Base-by-base conservation (phyloP, 1,140 invertebrate species). In the Drosophila busckii region DNA sequence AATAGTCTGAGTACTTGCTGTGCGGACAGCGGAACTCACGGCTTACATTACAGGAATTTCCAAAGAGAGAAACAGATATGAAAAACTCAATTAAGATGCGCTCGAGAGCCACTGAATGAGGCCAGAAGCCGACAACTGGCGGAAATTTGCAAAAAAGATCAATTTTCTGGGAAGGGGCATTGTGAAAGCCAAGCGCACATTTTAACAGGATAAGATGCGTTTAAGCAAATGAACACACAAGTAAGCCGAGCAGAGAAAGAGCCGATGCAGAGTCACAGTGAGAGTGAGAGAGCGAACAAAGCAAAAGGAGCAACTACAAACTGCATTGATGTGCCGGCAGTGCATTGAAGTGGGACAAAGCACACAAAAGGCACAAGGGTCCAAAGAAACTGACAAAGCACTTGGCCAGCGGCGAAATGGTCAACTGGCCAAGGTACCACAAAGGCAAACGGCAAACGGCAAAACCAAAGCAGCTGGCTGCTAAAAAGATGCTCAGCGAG, bases 151-250 rank as follows among this genome's bases (percentile, higher is more conserved):
- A 73, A 63, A 73, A 63, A 56, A 56, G 70, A 75, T 73, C 70
- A 73, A 73, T 73, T 75, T 71, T 73, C 63, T 71, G 70, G 42
- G 52, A 66, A 60, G 44, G 12, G 61, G 42, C 15, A 31, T 31
- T 15, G n/a, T n/a, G 35, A 59, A 59, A 44, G 23, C 46, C 22
- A 20, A 13, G 56, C 28, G 70, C 40, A 45, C 62, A 68, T 61
- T 73, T 73, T 73, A 75, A 73, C 70, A 73, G 70, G 70, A 73
- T 73, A 54, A 75, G 58, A 71, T 62, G 69, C 56, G 58, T 71
- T 71, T 71, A 71, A 71, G 69, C 69, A 71, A 71, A 71, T 71
- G 69, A 71, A 67, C 62, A 28, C 26, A 65, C 69, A 73, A 73
- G 55, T 35, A 10, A 42, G 6, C 8, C 13, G 10, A 46, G 45